Evolutionary conservation across 2,797 vertebrate genomes (phyloP), one percentile per base, ranked within the genome.

Genomic region (Brachyalestes nurse): DNA sequence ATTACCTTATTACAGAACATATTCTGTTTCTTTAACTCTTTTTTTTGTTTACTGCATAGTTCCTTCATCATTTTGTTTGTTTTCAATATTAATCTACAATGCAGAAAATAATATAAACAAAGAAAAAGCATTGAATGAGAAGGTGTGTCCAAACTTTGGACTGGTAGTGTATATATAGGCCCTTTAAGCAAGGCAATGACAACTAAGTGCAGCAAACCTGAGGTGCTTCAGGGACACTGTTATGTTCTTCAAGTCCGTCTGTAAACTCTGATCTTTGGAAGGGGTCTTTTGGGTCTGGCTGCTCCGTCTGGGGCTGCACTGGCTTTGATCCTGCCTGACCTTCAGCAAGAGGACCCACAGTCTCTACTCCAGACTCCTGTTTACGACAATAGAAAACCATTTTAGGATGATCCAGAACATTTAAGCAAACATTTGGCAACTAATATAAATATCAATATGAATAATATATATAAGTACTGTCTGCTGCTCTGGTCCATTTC

Each of bases 351-450:
- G 80, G 57, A 70, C 86, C 86, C 19, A 84, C 53, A 69, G 58
- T 85, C 77, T 87, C 82, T 21, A 83, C 84, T 71, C 77, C 84
- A 83, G 84, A 65, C 53, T 81, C 82, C 84, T 86, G 58, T 34
- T 47, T 0, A 77, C 42, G 1, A 40, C 74, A 47, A 78, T 0
- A 75, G 5, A 51, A 13, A 53, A 57, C 9, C 6, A 34, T 7
- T 45, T 6, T 6, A 60, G 8, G 34, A 34, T 10, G n/a, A 5
- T 67, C 17, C 9, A 6, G 2, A 8, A 17, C 40, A 42, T 40
- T 42, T 21, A 60, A 25, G 6, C 6, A 60, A 60, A 21, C 2
- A 7, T 47, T 47, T 47, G 45, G 34, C 34, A 34, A 34, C 2
- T 34, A 34, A 34, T 34, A 34, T 34, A 34, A 34, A 34, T 34